phyloP scores from a whole-genome alignment of 2,797 vertebrate genomes.

The Rhynchonycteris naso region DNA sequence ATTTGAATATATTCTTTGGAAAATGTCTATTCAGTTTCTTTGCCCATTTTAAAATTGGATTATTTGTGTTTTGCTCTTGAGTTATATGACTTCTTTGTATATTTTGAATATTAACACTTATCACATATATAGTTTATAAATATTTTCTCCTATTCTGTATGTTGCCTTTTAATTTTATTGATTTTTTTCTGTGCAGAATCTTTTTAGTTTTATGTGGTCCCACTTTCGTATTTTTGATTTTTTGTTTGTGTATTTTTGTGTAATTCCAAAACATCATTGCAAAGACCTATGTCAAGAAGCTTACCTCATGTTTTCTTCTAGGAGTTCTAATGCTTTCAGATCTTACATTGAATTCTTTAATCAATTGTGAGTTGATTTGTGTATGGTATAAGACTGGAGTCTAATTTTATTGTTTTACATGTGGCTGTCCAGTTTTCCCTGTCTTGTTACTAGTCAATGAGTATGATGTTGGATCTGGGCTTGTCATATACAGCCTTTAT shows the following conservation, averaged over 20 bases:
- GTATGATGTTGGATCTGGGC: not conserved
- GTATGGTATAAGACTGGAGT: not conserved
- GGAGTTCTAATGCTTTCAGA: not conserved
- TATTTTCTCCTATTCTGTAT: not conserved
- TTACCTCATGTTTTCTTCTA: not conserved
- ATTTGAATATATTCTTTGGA: not conserved
- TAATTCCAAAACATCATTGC: not conserved
- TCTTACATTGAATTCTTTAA: not conserved
- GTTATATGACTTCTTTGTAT: not conserved
- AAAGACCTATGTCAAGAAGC: not conserved
- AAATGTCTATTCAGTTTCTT: not conserved
- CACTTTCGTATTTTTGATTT: not conserved
- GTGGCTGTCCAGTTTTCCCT: not conserved
- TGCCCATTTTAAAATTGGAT: not conserved
- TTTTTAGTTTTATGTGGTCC: not conserved
- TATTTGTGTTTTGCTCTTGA: not conserved
- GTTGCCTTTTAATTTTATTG: not conserved
- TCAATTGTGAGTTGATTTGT: not conserved
- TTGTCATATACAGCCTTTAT: not conserved
- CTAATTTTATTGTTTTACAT: not conserved
- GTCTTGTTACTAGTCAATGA: not conserved
- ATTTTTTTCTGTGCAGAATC: not conserved
- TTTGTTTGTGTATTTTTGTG: not conserved
- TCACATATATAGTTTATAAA: not conserved
- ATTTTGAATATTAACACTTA: not conserved